Evolutionary conservation across 64 coral and sea anemone species (phyloP), one percentile per base, ranked within the genome.

Genomic region (Stylophora pistillata): DNA sequence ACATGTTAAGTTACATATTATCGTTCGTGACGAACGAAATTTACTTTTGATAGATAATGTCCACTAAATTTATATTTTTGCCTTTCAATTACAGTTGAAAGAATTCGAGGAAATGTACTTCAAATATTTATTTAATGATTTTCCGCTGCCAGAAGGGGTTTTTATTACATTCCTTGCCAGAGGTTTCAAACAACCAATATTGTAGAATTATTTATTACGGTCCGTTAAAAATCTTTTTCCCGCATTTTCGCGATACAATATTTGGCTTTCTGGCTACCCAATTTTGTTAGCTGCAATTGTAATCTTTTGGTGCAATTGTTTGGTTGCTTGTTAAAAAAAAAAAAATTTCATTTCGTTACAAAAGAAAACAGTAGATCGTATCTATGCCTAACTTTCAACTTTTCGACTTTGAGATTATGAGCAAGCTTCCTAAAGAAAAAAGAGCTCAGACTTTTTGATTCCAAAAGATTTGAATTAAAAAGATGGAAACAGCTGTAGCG

Each of bases 41-140:
- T 4, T 68, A 21, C 16, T 26, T 68, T 68, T 60, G 58, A 15
- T 12, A 9, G 58, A 60, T 9, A 15, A 15, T 68, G 64, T 7
- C 7, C 37, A 4, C 37, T 68, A 21, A 25, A 21, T 21, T 68
- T 28, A 12, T 21, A 68, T 28, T 68, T 68, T 25, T 68, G 4
- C 64, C 13, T 68, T 68, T 25, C 23, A 68, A 26, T 21, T 28
- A 68, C 64, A 9, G 64, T n/a, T 68, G 12, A 68, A 68, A 68
- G 37, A 68, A 11, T 68, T 68, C 21, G 25, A 25, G 21, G 25
- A 68, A 28, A 68, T n/a, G n/a, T 25, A 68, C 12, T 12, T 27
- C 21, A 68, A 68, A 68, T 68, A 68, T 68, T 68, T 68, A 68
- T 68, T 68, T 68, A n/a, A 68, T 68, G 64, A 68, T 28, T 68